These are phyloP conservation scores for Aselliscus stoliczkanus DNA, from an alignment of 2,797 vertebrate genomes.

Conservation along the genomic window DNA sequence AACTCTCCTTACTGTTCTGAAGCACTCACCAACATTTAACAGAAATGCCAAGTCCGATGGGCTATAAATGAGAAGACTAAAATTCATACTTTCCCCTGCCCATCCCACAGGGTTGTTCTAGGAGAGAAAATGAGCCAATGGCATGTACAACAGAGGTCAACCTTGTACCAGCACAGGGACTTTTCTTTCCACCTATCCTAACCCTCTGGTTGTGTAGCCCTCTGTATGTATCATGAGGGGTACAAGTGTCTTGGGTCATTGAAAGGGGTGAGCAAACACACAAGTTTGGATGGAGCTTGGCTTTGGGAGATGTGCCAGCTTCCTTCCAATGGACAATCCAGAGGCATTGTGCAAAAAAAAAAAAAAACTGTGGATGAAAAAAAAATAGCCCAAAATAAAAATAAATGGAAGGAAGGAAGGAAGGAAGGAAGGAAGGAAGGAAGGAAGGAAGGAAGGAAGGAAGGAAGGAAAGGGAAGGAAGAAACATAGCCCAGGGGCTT, in stretches of 20 bases:
- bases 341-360: no score
- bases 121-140: neutral
- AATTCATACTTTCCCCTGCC: neutral
- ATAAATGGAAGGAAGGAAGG: neutral
- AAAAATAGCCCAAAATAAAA: neutral
- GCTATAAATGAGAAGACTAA: neutral
- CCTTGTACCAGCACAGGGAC: fast-evolving
- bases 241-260: neutral
- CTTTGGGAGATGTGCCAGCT: neutral
- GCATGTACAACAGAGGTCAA: neutral
- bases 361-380: neutral
- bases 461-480: neutral
- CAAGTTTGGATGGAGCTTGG: neutral
- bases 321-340: neutral
- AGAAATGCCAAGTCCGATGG: neutral
- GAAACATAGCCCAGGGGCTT: neutral
- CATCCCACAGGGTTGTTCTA: neutral
- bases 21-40: neutral
- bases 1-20: neutral
- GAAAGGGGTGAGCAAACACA: neutral
- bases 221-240: neutral
- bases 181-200: neutral
- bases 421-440: neutral
- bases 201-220: neutral
- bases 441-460: neutral